Evolutionary conservation across 2,888 invertebrate genomes (phyloP), one percentile per base, ranked within the genome.

Genomic region (Drosophila koepferae): DNA sequence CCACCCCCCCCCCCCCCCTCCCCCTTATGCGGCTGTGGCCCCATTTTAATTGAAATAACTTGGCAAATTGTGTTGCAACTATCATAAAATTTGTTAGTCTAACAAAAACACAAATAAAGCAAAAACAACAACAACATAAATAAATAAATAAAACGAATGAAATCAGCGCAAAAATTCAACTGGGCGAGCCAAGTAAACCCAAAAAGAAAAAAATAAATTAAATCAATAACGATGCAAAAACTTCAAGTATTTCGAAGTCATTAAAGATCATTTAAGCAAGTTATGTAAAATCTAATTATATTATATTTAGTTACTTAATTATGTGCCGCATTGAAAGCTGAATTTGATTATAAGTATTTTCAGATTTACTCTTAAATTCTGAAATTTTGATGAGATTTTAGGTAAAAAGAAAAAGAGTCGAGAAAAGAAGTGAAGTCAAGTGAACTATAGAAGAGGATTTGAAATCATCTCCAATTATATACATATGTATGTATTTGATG

Each of bases 41-140:
- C 77, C 63, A 73, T 75, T 89, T 86, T 85, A 85, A 85, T 85
- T 85, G 89, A 83, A 85, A 85, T 82, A 80, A 74, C 81, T 80
- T 80, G 61, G 55, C 28, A 64, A 64, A 78, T 68, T 66, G 56
- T 79, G 61, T 43, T 59, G 54, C 69, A 79, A 79, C 77, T 79
- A 79, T 70, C 56, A 58, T 62, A 66, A 77, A 71, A 58, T 46
- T 51, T 64, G 28, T 60, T 74, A 58, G 44, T 14, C 58, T 1
- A 60, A 38, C 53, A 41, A 56, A 23, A 56, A 41, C 4, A 9
- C 23, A 31, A 38, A 28, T 14, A 10, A 44, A 44, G 36, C 7
- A n/a, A 1, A 51, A 34, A 12, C 18, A 49, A 41, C 44, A 54
- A 9, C 43, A 23, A 4, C 16, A 38, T n/a, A 23, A 9, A 18